Conservation (phyloP, 1,140 invertebrate species). For the Orussus abietinus region DNA sequence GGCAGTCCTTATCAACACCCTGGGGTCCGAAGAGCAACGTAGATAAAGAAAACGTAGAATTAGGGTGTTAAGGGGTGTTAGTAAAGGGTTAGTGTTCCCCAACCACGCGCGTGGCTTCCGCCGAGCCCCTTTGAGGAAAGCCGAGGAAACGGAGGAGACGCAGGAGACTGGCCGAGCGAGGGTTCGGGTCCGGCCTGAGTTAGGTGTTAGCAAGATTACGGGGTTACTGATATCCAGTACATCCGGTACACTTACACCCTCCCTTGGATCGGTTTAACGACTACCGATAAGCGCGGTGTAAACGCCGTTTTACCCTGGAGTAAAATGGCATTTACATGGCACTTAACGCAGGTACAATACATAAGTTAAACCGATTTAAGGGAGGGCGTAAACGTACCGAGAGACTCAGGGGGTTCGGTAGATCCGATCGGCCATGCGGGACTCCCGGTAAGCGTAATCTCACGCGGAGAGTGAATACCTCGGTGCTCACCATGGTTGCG, state of each 20-base stretch:
- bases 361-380: too few relatives aligned
- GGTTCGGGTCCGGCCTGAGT: slow-evolving; percentile 17
- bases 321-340: too few relatives aligned
- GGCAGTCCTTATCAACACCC: too few relatives aligned
- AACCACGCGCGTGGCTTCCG: slow-evolving; percentile 49
- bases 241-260: too few relatives aligned
- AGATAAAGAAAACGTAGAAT: too few relatives aligned
- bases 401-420: slow-evolving; percentile 25
- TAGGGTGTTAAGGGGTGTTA: slow-evolving; percentile 47
- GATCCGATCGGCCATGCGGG: slow-evolving; percentile 36
- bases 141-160: slow-evolving; percentile 31
- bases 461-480: slow-evolving; percentile 35
- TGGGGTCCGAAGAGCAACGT: too few relatives aligned
- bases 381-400: too few relatives aligned
- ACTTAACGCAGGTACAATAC: too few relatives aligned
- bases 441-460: slow-evolving; percentile 34
- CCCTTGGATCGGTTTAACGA: too few relatives aligned
- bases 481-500: slow-evolving; percentile 52
- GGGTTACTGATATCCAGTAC: too few relatives aligned
- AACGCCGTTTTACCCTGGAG: too few relatives aligned
- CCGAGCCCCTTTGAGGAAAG: slow-evolving; percentile 54
- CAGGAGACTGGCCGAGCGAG: slow-evolving; percentile 8
- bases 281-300: too few relatives aligned
- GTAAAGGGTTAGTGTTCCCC: slow-evolving; percentile 41
- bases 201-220: slow-evolving; percentile 30